Evolutionary conservation across 2,113 vertebrate genomes (phyloP).

Genomic region (Malurus elegans): DNA sequence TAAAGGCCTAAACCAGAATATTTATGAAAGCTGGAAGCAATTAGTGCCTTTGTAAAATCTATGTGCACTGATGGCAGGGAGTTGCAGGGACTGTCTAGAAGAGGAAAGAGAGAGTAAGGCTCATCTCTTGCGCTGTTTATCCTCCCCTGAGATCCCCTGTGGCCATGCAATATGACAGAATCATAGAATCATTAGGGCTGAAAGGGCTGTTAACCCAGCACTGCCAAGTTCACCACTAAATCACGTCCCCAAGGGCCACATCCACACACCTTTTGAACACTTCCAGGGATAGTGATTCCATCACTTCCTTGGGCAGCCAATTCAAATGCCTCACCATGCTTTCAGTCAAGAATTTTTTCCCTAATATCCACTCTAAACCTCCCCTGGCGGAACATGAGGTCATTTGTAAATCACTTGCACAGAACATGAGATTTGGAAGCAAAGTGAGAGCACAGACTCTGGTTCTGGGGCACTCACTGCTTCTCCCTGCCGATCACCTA

Average conservation of each 20-base stretch:
- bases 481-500: neutral
- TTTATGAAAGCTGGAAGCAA: slow-evolving; percentile 64
- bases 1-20: slow-evolving; percentile 47
- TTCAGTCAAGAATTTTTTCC: neutral
- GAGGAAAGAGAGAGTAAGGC: neutral
- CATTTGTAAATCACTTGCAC: neutral
- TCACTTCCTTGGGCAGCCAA: neutral
- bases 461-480: neutral
- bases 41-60: slow-evolving; percentile 45
- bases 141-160: neutral
- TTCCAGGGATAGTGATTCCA: neutral
- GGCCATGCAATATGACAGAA: neutral
- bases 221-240: neutral
- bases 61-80: neutral
- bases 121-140: neutral
- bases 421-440: neutral
- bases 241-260: too few relatives aligned
- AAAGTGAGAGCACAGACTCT: neutral
- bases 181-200: neutral
- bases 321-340: neutral
- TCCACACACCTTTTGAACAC: neutral
- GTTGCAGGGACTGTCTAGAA: neutral
- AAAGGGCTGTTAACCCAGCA: neutral
- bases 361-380: neutral
- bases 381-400: fast-evolving